Evolutionary conservation across 2,888 invertebrate genomes (phyloP), one percentile per base, ranked within the genome.

Genomic region (Melanargia galathea): DNA sequence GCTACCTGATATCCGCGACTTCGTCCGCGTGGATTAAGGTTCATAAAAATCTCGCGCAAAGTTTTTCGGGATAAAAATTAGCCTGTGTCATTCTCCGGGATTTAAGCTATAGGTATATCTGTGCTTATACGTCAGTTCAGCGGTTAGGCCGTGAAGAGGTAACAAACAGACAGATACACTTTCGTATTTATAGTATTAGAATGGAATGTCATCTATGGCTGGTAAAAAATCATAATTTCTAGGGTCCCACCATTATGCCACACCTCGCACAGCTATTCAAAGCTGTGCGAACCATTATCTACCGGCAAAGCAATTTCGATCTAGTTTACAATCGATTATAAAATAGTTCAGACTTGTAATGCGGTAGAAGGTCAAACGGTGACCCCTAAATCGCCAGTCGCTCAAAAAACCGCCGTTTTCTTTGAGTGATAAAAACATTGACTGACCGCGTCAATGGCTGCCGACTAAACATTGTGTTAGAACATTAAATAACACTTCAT

Each of bases 251-350:
- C 71, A 72, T 69, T 70, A 65, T 65, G 74, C 78, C 83, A 75
- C 83, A 75, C 83, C 83, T 70, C 78, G 70, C 72, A 74, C 70
- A 74, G 20, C 13, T 75, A 65, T 65, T 65, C 60, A 62, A 69
- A 73, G 73, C 68, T 71, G 72, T 73, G 78, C 74, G 66, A 70
- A 69, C 61, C 64, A 68, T 69, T 71, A 30, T 30, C 30, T 30
- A 71, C 65, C 67, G 63, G 71, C 70, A 66, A 67, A 70, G 69
- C 71, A 75, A 78, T 77, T 78, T 79, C 71, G 64, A 68, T 69
- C 68, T 71, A 61, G 71, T 78, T 58, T 75, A 78, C 77, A 75
- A 75, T 75, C 74, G 73, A 79, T 81, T 80, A 81, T 80, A 80
- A 80, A 81, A 85, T 79, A 76, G 77, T 72, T 45, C 45, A 13